Conservation (phyloP, 2,888 invertebrate genomes). For the Chalcis sispes region DNA sequence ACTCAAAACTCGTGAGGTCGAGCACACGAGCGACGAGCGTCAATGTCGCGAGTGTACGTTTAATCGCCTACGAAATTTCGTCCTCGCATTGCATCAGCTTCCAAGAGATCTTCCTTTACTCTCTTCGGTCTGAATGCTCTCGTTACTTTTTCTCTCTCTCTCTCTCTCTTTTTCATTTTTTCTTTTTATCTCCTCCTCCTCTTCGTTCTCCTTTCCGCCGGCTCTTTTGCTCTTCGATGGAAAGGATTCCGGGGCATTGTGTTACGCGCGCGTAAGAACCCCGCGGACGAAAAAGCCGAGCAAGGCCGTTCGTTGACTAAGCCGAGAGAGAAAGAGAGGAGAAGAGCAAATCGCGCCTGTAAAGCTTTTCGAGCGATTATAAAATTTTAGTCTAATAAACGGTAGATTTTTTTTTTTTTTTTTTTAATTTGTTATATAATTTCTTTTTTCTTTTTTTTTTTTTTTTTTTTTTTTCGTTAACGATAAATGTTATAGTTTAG, state of each 20-base stretch:
- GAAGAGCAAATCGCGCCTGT: too few species aligned
- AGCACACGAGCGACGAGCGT: too few species aligned
- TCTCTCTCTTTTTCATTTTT: too few species aligned
- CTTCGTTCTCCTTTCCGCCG: too few species aligned
- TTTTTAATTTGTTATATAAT: conserved; percentile 6
- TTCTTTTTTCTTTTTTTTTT: conserved; percentile 2
- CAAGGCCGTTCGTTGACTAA: conserved; percentile 3
- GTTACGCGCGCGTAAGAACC: too few species aligned
- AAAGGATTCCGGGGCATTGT: conserved; percentile 23
- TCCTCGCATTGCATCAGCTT: conserved; percentile 46
- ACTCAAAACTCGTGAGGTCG: too few species aligned
- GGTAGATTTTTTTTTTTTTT: conserved; percentile 12
- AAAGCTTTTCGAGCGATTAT: too few species aligned
- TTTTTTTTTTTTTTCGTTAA: conserved; percentile 3
- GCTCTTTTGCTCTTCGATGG: too few species aligned
- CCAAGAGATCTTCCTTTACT: neutral
- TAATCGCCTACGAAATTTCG: conserved; percentile 42
- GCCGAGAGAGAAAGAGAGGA: neutral
- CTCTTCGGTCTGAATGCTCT: conserved; percentile 24
- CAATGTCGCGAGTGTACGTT: too few species aligned
- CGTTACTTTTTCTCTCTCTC: neutral
- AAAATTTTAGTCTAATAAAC: too few species aligned
- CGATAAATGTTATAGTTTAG: too few species aligned
- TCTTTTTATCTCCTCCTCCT: neutral
- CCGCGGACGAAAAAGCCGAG: neutral